These are phyloP conservation scores for Zygaena filipendulae DNA, from an alignment of 2,888 invertebrate genomes.

Conservation along the genomic window DNA sequence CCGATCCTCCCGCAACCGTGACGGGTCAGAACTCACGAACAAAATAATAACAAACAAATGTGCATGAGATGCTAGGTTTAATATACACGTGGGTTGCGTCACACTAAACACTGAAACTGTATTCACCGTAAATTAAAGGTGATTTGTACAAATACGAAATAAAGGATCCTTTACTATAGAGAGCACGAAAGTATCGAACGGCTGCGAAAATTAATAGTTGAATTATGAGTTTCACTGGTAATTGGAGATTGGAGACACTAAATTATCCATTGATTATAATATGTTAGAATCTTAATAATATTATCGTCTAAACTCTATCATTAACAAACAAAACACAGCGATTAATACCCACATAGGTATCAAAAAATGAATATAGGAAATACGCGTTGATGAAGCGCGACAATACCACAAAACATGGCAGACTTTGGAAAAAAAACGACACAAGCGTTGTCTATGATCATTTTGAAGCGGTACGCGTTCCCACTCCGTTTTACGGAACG, in stretches of 20 bases:
- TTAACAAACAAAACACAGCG: conserved; percentile 63
- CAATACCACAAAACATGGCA: conserved; percentile 70
- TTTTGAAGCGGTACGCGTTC: conserved; percentile 39
- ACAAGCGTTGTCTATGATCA: conserved; percentile 53
- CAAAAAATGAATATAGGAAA: no score
- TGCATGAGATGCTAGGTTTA: conserved; percentile 67
- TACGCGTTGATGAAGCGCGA: conserved; percentile 66
- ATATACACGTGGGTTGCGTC: conserved; percentile 67
- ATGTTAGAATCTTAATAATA: no score
- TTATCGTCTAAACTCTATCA: conserved; percentile 46
- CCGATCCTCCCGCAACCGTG: no score
- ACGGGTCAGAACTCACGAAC: conserved; percentile 69
- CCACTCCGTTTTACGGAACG: no score
- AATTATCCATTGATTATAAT: no score
- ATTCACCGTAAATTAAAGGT: no score
- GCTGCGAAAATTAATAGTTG: no score
- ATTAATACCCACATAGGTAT: conserved; percentile 59
- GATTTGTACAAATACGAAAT: no score
- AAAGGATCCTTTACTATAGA: no score
- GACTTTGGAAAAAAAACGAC: conserved; percentile 56
- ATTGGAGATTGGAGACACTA: no score
- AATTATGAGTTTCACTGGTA: conserved; percentile 34
- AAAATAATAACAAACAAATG: conserved; percentile 82
- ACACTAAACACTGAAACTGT: no score
- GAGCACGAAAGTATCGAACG: no score